Percentiles rank a stretch among this genome's conserved stretches.
phyloP scores from a whole-genome alignment of 2,113 vertebrate species.

The Platysteira castanea region DNA sequence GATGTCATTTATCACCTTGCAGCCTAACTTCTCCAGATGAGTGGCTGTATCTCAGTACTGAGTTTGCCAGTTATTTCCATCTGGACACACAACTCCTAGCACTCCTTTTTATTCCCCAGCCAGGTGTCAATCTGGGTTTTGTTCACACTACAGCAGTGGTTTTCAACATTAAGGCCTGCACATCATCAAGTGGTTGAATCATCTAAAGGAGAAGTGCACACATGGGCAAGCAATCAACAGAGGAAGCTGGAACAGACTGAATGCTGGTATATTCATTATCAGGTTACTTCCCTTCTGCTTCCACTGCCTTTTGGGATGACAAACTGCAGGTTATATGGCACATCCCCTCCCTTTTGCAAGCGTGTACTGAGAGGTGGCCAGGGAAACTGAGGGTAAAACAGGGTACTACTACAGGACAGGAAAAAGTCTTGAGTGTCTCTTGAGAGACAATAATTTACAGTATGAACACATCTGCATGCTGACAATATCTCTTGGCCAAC shows the following conservation, averaged over 20 bases:
- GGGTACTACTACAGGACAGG: not conserved
- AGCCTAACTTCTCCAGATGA: not conserved
- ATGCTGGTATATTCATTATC: not conserved
- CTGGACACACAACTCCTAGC: not conserved
- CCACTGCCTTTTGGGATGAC: not conserved
- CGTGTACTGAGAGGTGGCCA: accelerated
- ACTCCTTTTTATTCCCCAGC: not conserved
- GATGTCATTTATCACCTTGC: not conserved
- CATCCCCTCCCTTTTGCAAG: not conserved
- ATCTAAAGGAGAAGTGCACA: not conserved
- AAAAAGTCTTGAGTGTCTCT: not conserved
- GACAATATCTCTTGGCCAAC: not conserved
- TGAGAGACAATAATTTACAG: not conserved
- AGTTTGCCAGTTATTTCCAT: not conserved
- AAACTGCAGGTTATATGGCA: not conserved
- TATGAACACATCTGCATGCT: not conserved
- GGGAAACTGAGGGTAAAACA: not conserved
- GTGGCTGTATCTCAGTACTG: not conserved
- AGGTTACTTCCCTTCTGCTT: not conserved
- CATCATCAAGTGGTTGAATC: not conserved
- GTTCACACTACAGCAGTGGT: not conserved
- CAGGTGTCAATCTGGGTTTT: not conserved
- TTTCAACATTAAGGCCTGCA: not conserved
- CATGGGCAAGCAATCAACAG: not conserved
- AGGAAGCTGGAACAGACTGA: not conserved